Percentiles rank a stretch among this genome's conserved stretches.
Evolutionary conservation across 2,888 invertebrate genomes (phyloP).

Genomic region (Lasioglossum lativentre): DNA sequence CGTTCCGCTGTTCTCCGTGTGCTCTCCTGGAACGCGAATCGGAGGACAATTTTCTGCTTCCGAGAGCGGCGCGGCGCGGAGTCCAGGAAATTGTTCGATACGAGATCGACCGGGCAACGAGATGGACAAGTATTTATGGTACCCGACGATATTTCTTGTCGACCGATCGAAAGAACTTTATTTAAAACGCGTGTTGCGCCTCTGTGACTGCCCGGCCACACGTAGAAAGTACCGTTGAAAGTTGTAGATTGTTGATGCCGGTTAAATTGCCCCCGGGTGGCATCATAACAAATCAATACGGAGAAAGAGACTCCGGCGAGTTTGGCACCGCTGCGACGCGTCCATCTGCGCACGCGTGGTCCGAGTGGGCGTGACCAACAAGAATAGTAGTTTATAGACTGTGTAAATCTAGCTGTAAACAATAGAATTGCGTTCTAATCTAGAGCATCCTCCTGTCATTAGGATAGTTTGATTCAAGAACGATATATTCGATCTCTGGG

Average conservation of each 20-base stretch:
- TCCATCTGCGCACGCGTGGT: not conserved
- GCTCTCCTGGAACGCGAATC: not conserved
- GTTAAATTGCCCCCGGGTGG: not conserved
- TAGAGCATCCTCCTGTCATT: not conserved
- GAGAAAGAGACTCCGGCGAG: not conserved
- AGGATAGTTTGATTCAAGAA: not conserved
- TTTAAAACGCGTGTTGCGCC: not conserved
- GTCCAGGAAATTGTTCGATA: not conserved
- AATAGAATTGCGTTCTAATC: not conserved
- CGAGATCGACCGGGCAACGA: not conserved
- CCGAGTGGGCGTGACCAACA: not conserved
- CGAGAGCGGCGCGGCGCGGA: not conserved
- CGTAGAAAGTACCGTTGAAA: constrained; percentile 2
- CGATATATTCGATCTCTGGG: not conserved
- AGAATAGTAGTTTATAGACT: not conserved
- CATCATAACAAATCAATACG: not conserved
- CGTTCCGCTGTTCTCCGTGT: not conserved
- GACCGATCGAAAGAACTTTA: not conserved
- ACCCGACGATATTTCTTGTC: not conserved
- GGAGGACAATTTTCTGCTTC: constrained; percentile 5
- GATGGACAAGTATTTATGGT: not conserved
- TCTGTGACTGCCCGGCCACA: not conserved
- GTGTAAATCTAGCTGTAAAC: not conserved
- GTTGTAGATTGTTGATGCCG: not conserved
- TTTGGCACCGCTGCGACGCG: not conserved